Base-by-base conservation (phyloP, 2,113 vertebrate species). In the Piprites chloris region DNA sequence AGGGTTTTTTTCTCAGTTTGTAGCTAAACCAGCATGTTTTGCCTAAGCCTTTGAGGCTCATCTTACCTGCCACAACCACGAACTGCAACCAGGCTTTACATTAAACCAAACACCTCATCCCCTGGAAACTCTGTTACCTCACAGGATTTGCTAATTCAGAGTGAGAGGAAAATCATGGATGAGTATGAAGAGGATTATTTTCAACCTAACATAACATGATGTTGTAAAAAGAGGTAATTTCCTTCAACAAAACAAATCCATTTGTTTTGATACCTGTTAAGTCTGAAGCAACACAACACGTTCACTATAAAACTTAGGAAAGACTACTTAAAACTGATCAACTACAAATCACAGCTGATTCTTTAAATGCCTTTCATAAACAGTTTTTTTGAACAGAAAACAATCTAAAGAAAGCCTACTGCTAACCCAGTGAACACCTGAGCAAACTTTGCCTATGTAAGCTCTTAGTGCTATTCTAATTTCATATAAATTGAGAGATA, bases 1-100 rank as follows among this genome's bases (percentile, higher is more conserved):
- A n/a, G 21, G 6, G 0, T 0, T 18, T 11, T 17, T 17, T 50
- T 56, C 26, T 7, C 41, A 46, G 26, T 17, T 35, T 3, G 28
- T 2, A 41, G 37, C 13, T 32, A 21, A 37, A 68, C 7, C 76
- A 67, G 35, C 21, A 77, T 33, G 10, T 11, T 44, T 8, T 6
- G 8, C 3, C n/a, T 14, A 32, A 71, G n/a, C 49, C 69, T 28
- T 15, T 42, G 30, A 41, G 61, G 66, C 61, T 35, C 56, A 22
- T 2, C 50, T 59, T 35, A 14, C 8, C 63, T 20, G 30, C 49
- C 28, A 9, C 9, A 72, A 28, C 24, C 32, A 47, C 33, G n/a
- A 37, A 55, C 30, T 32, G 42, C 12, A 58, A 8, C 14, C 42
- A 84, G 59, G 44, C 50, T 71, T 61, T 24, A 37, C 32, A 20